Evolutionary conservation across 2,797 vertebrate species (phyloP).

Genomic region (Dallia pectoralis): DNA sequence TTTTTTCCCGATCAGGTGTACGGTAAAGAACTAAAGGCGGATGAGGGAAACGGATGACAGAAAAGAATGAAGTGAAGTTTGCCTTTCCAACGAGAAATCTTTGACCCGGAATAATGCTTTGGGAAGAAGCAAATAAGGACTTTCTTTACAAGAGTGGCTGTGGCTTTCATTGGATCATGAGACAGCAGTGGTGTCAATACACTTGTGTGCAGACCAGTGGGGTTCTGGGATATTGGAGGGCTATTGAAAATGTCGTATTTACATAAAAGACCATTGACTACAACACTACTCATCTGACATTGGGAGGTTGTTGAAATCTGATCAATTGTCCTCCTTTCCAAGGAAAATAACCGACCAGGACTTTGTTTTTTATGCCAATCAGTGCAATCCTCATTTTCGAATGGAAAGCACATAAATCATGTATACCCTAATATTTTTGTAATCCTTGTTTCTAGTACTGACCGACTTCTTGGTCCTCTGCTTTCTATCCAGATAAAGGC

Average conservation of each 20-base stretch:
- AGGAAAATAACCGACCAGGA: conserved; percentile 47
- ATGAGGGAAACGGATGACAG: background rate
- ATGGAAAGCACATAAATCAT: conserved; percentile 10
- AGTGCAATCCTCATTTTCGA: conserved; percentile 24
- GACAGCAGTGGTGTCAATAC: background rate
- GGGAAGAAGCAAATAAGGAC: background rate
- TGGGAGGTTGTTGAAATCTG: conserved; percentile 35
- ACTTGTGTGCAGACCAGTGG: background rate
- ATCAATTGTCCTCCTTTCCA: conserved; percentile 25
- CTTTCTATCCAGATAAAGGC: conserved; percentile 46
- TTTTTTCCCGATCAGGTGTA: conserved; percentile 50
- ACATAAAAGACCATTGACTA: conserved; percentile 19
- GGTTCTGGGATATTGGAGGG: conserved; percentile 33
- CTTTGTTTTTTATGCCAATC: conserved; percentile 50
- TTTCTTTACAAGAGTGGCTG: background rate
- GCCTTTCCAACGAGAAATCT: background rate
- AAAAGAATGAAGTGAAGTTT: conserved; percentile 8
- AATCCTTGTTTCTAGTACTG: conserved; percentile 53
- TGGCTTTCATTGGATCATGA: background rate
- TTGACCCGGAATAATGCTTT: conserved; percentile 9
- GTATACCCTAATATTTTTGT: conserved; percentile 62
- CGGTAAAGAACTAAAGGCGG: conserved; percentile 46
- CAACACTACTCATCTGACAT: conserved; percentile 35
- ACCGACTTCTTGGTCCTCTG: conserved; percentile 47
- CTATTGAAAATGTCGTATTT: conserved; percentile 7